Conservation (phyloP, 2,888 invertebrate species). For the Chrysolina americana region DNA sequence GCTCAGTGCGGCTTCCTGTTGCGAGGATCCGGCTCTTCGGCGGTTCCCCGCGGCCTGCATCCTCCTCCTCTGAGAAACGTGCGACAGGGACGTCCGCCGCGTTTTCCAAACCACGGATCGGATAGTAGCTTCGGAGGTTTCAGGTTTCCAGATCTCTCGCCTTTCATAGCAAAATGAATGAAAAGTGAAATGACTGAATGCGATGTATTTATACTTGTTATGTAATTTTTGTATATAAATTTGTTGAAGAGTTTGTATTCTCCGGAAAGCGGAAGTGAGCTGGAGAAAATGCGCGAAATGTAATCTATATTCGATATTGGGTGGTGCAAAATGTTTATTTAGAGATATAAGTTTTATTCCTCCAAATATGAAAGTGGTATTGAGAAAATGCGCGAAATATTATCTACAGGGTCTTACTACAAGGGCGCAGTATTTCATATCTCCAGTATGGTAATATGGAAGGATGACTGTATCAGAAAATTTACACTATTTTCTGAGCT, state of each 20-base stretch:
- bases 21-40: constrained; percentile 67
- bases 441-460: too few relatives aligned
- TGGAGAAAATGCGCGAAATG: too few relatives aligned
- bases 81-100: constrained; percentile 51
- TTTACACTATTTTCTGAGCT: too few relatives aligned
- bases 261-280: neutral
- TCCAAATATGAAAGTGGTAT: too few relatives aligned
- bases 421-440: too few relatives aligned
- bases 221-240: constrained; percentile 20
- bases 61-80: constrained; percentile 63
- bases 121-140: constrained; percentile 74
- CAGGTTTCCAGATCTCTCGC: constrained; percentile 84
- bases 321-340: too few relatives aligned
- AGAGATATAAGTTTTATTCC: too few relatives aligned
- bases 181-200: constrained; percentile 5
- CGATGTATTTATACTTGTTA: constrained; percentile 38
- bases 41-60: constrained; percentile 59
- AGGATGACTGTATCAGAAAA: too few relatives aligned
- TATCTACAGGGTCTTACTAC: too few relatives aligned
- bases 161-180: constrained; percentile 72
- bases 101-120: constrained; percentile 55
- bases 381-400: too few relatives aligned
- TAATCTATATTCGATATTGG: too few relatives aligned
- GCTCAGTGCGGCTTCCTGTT: constrained; percentile 89
- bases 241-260: neutral